phyloP scores from a whole-genome alignment of 2,113 vertebrate species.

The Poicephalus meyeri region DNA sequence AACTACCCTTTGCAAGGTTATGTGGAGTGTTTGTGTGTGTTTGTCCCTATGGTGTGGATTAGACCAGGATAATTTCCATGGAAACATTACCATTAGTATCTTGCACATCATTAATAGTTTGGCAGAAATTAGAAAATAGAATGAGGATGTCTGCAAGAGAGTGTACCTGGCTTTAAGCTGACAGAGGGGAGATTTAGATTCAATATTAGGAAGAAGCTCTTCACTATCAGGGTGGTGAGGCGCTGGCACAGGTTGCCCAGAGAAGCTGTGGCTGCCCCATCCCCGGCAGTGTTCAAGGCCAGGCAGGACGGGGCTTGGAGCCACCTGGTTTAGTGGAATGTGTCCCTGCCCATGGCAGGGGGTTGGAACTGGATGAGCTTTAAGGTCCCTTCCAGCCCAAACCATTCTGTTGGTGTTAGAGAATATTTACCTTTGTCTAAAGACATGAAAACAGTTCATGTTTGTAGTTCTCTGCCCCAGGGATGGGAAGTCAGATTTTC shows the following conservation, averaged over 20 bases:
- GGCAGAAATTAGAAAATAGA: neutral
- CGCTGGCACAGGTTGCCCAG: neutral
- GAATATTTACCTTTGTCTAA: neutral
- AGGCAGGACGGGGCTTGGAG: neutral
- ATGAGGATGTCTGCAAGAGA: neutral
- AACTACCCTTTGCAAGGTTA: neutral
- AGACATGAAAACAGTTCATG: neutral
- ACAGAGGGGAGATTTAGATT: neutral
- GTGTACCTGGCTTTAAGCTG: neutral
- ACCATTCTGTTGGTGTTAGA: neutral
- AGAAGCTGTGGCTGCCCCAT: neutral
- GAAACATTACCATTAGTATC: neutral
- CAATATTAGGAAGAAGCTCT: neutral
- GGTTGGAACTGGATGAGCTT: neutral
- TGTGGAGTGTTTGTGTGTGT: neutral
- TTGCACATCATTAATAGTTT: neutral
- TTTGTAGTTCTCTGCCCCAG: neutral
- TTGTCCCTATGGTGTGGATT: neutral
- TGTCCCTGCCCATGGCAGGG: neutral
- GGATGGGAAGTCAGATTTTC: neutral
- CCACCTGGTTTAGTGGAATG: neutral
- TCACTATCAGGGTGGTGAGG: neutral
- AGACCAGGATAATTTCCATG: neutral
- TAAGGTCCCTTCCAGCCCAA: neutral
- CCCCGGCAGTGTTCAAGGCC: neutral